These are phyloP conservation scores for Agapornis roseicollis DNA, from an alignment of 2,113 vertebrate genomes.

Conservation along the genomic window DNA sequence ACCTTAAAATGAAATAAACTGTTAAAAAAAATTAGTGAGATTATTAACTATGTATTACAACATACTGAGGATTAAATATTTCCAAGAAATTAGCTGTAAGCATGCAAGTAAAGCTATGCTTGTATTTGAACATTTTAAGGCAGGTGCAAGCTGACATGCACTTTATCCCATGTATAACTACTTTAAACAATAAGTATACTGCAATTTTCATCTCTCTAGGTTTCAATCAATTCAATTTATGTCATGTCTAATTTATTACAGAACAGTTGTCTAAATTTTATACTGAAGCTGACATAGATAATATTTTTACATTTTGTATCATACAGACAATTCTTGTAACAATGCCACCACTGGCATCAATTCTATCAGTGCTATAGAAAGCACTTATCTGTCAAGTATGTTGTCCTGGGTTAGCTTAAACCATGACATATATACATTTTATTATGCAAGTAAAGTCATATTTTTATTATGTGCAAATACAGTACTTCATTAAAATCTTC, in stretches of 20 bases:
- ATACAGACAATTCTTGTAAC: background rate
- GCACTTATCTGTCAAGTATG: background rate
- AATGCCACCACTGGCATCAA: background rate
- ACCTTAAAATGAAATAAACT: background rate
- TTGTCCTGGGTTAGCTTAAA: background rate
- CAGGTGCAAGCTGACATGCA: background rate
- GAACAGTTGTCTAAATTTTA: background rate
- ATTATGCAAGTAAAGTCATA: background rate
- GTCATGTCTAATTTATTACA: background rate
- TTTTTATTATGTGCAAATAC: background rate
- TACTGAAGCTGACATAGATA: background rate
- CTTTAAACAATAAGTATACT: background rate
- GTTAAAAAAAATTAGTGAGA: background rate
- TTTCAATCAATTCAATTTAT: background rate
- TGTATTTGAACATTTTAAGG: background rate
- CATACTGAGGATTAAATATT: background rate
- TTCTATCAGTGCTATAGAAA: background rate
- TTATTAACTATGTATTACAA: background rate
- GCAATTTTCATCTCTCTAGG: background rate
- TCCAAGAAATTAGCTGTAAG: background rate
- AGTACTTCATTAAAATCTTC: background rate
- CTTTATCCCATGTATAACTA: background rate
- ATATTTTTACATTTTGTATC: background rate
- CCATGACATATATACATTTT: background rate
- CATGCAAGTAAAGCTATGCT: background rate